Evolutionary conservation across 2,888 invertebrate genomes (phyloP), one percentile per base, ranked within the genome.

Genomic region (Agonum fuliginosum): DNA sequence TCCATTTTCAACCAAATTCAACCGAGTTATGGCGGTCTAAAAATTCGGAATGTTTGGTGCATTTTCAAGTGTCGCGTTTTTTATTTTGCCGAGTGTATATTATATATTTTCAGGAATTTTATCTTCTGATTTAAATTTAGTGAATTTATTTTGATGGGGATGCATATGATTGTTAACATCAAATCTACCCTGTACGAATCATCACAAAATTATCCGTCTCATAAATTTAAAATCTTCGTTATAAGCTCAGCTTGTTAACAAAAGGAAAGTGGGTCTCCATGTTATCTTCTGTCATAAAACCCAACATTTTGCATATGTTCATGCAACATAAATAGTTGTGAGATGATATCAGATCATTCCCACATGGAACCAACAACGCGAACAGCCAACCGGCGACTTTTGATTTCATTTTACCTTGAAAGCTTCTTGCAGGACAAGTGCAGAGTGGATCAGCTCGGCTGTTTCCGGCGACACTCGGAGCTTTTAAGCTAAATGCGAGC

Each of bases 401-500:
- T 51, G 19, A 27, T 71, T 71, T 71, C 71, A 10, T 51, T 30
- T 19, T 34, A 24, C 46, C 71, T 71, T 71, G 71, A 71, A 65
- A 17, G 5, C 3, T 1, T 20, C 34, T 30, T 14, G 12, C 22
- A 43, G 20, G 12, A 65, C 20, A 37, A 17, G 30, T 27, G 51
- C 8, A 19, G n/a, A 46, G 34, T 51, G 71, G 30, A 67, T 41
- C 48, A 71, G 27, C 3, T 71, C 71, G 71, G 51, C 10, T 6
- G 71, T 46, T 71, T 48, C 51, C 71, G 71, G 71, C 14, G 12
- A n/a, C 27, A 30, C 6, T 71, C 71, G 71, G 71, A 71, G 71
- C 71, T 71, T 71, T 71, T 51, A 71, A 20, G 27, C 6, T 48
- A 27, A 30, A 71, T 30, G 30, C 30, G 30, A 30, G 6, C n/a